phyloP scores from a whole-genome alignment of 2,797 vertebrate genomes.

The Pogoniulus pusillus region DNA sequence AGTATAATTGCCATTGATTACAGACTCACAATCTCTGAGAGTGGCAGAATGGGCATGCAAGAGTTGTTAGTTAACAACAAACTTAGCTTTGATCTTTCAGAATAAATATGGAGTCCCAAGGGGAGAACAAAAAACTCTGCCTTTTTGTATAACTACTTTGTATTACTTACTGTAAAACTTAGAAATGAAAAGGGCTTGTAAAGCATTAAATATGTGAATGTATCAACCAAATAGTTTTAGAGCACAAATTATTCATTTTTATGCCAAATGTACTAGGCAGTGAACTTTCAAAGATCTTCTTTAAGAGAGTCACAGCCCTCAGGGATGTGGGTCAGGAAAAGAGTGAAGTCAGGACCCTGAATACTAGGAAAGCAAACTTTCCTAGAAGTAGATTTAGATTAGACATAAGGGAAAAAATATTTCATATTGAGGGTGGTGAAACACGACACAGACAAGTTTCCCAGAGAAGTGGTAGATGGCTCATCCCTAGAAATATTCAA shows the following conservation, averaged over 20 bases:
- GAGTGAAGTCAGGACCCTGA: not conserved
- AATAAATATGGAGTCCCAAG: not conserved
- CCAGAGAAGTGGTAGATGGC: not conserved
- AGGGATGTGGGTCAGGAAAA: not conserved
- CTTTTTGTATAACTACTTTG: not conserved
- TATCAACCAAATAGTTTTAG: not conserved
- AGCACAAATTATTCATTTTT: not conserved
- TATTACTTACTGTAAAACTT: not conserved
- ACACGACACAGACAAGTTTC: not conserved
- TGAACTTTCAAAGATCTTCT: not conserved
- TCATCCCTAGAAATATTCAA: not conserved
- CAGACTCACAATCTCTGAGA: not conserved
- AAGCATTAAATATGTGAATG: not conserved
- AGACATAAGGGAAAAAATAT: not conserved
- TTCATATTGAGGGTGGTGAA: not conserved
- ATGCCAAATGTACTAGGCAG: not conserved
- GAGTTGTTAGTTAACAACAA: not conserved
- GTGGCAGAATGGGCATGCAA: not conserved
- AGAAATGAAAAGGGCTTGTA: conserved; percentile 3
- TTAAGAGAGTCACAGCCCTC: not conserved
- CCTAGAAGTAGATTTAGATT: not conserved
- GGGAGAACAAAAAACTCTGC: not conserved
- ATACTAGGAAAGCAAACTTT: not conserved
- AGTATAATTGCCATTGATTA: not conserved
- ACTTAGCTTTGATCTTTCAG: not conserved